Evolutionary conservation across 2,113 vertebrate species (phyloP).

Genomic region (Gadus macrocephalus): DNA sequence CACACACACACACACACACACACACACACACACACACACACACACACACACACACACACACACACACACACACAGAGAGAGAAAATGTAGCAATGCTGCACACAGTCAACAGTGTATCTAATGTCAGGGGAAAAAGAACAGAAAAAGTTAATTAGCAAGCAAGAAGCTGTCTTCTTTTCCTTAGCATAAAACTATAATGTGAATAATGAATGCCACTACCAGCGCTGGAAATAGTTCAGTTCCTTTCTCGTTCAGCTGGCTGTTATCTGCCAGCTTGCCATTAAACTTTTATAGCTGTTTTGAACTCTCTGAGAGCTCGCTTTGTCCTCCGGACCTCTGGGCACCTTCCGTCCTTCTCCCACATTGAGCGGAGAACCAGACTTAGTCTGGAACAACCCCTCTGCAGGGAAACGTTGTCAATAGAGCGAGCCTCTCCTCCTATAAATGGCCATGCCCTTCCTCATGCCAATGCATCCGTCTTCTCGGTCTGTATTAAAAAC

Average conservation of each 20-base stretch:
- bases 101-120: constrained; percentile 4
- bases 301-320: constrained; percentile 44
- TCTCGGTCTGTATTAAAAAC: constrained; percentile 21
- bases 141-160: constrained; percentile 19
- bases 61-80: constrained; percentile 28
- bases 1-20: too few relatives aligned
- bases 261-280: constrained; percentile 52
- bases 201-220: constrained; percentile 65
- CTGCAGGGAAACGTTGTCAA: constrained; percentile 21
- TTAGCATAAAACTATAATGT: constrained; percentile 58
- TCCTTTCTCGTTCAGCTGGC: constrained; percentile 47
- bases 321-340: constrained; percentile 35
- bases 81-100: constrained; percentile 11
- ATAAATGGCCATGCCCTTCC: background rate
- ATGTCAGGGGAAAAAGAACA: constrained; percentile 22
- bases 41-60: background rate
- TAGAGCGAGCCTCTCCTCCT: background rate
- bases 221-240: constrained; percentile 61
- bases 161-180: constrained; percentile 38
- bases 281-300: constrained; percentile 70
- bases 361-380: constrained; percentile 46
- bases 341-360: constrained; percentile 12
- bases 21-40: too few relatives aligned
- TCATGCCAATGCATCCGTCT: background rate
- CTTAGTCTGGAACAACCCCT: constrained; percentile 25